Conservation (phyloP, 37 sponge, comb jelly and placozoan genomes). For the Geodia barretti region DNA sequence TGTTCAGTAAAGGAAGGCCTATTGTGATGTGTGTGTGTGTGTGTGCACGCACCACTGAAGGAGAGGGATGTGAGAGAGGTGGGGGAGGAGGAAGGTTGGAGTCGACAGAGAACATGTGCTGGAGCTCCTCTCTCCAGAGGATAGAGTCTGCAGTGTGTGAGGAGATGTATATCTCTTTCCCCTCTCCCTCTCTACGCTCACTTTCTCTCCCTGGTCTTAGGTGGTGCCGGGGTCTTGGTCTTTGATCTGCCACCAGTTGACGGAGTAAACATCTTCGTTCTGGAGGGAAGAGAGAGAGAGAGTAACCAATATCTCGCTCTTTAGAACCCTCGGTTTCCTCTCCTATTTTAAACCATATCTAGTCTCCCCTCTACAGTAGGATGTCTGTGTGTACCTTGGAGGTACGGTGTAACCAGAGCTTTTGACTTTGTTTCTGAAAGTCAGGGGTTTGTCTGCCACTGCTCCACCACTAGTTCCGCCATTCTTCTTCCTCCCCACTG, state of each 20-base stretch:
- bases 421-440: constrained; percentile 81
- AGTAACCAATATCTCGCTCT: no score
- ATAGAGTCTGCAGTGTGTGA: neutral
- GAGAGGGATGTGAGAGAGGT: constrained; percentile 14
- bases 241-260: no score
- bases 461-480: neutral
- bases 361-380: neutral
- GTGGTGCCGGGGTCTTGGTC: neutral
- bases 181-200: no score
- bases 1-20: no score
- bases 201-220: neutral
- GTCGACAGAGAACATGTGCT: constrained; percentile 2
- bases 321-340: no score
- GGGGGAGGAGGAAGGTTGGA: constrained; percentile 14
- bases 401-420: constrained; percentile 86
- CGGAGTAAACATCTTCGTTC: constrained; percentile 44
- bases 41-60: constrained; percentile 28
- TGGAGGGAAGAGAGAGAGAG: neutral
- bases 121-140: constrained; percentile 11
- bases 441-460: constrained; percentile 74
- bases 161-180: no score
- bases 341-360: neutral
- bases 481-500: neutral
- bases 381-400: constrained; percentile 51
- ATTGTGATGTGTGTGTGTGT: no score